Percentiles rank a stretch among this genome's conserved stretches.
These are phyloP conservation scores for Ips nitidus DNA, from an alignment of 1,140 invertebrate species.

Conservation along the genomic window DNA sequence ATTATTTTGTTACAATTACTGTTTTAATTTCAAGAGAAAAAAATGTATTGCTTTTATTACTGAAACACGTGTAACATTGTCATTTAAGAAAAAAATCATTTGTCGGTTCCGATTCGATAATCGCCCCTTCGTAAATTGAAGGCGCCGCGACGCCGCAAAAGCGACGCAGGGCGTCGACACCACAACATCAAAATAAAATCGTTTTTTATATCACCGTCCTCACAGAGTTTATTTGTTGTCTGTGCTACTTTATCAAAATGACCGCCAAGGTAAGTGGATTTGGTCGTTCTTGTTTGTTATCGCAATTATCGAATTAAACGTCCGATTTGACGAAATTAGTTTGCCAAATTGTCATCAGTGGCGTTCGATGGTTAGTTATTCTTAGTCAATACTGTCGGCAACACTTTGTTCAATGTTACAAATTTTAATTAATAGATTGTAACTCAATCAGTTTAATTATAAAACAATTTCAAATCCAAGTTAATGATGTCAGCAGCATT, in stretches of 20 bases:
- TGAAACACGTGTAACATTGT: too few species aligned
- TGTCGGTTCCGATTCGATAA: too few species aligned
- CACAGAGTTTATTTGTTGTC: neutral
- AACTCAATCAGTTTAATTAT: neutral
- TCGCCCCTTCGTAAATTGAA: neutral
- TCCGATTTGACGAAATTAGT: slow-evolving; percentile 14
- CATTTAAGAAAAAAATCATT: too few species aligned
- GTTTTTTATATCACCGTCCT: neutral
- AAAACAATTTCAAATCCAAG: neutral
- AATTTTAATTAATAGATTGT: neutral
- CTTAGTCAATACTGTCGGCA: slow-evolving; percentile 4
- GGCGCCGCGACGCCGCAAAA: slow-evolving; percentile 13
- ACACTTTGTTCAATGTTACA: neutral
- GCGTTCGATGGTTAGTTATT: slow-evolving; percentile 7
- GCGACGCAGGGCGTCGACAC: slow-evolving; percentile 19
- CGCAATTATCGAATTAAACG: slow-evolving; percentile 13
- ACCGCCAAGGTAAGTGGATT: slow-evolving; percentile 19
- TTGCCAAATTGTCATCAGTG: slow-evolving; percentile 3
- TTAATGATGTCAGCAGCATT: neutral
- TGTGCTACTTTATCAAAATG: slow-evolving; percentile 8
- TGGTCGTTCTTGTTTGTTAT: slow-evolving; percentile 5
- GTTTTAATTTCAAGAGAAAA: too few species aligned
- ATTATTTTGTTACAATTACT: too few species aligned
- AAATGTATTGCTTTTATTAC: too few species aligned
- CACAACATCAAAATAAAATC: slow-evolving; percentile 8